phyloP scores from a whole-genome alignment of 2,888 invertebrate genomes.

The Tinea semifulvella region DNA sequence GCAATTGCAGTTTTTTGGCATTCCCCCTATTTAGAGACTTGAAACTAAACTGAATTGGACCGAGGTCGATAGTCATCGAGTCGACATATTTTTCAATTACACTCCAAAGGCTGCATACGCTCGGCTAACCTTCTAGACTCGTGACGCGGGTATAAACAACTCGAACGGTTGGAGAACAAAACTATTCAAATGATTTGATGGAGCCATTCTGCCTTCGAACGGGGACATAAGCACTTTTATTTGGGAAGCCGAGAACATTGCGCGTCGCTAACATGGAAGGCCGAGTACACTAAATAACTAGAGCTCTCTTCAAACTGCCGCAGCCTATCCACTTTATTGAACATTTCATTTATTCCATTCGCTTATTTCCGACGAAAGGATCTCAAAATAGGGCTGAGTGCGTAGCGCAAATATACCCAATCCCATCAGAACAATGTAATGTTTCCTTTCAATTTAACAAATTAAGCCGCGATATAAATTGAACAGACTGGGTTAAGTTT shows the following conservation, averaged over 20 bases:
- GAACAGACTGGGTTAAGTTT: constrained; percentile 10
- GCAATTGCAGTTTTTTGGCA: constrained; percentile 7
- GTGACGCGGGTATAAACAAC: constrained; percentile 3
- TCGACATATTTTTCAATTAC: constrained; percentile 6
- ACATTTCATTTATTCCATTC: constrained; percentile 59
- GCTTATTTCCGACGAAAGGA: constrained; percentile 54
- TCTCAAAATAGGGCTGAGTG: constrained; percentile 53
- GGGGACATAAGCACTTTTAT: constrained; percentile 11
- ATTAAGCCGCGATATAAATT: constrained; percentile 30
- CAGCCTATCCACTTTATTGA: constrained; percentile 55
- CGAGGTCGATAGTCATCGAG: background rate
- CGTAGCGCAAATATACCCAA: constrained; percentile 59
- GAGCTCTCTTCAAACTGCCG: constrained; percentile 35
- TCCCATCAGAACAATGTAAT: constrained; percentile 51
- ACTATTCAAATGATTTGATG: constrained; percentile 12
- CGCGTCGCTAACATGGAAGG: constrained; percentile 4
- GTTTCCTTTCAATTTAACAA: constrained; percentile 64
- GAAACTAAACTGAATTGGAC: background rate
- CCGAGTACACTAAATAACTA: constrained; percentile 17
- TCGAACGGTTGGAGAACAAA: background rate
- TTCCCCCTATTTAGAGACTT: constrained; percentile 1
- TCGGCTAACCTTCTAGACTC: constrained; percentile 5
- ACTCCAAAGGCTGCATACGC: background rate
- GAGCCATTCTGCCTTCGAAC: constrained; percentile 1
- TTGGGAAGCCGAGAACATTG: constrained; percentile 3